Conservation (phyloP, 2,113 vertebrate species). For the Guaruba guarouba region DNA sequence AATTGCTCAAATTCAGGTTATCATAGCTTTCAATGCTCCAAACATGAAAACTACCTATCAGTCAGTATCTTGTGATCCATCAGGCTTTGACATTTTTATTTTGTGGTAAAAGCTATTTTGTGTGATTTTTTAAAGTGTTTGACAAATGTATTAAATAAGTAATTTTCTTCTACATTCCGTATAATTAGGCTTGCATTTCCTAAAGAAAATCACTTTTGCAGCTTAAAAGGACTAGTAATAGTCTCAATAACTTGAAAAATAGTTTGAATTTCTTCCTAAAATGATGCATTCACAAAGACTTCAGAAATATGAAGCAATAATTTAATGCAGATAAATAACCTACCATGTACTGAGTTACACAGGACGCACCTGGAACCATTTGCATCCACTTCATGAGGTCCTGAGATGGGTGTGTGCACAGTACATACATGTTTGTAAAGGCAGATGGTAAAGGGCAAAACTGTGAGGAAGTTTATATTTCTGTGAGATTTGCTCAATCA, state of each 20-base stretch:
- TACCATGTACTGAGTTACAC: not conserved
- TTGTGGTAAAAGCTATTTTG: not conserved
- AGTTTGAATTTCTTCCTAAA: not conserved
- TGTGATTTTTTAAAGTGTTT: not conserved
- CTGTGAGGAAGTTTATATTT: not conserved
- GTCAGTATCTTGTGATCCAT: not conserved
- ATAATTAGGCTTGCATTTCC: not conserved
- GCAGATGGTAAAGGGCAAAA: not conserved
- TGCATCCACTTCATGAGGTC: not conserved
- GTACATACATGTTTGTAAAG: not conserved
- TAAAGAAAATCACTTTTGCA: not conserved
- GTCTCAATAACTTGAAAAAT: not conserved
- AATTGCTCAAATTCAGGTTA: not conserved
- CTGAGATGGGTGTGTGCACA: rapidly evolving
- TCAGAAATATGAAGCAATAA: not conserved
- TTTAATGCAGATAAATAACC: not conserved
- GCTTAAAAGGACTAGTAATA: not conserved
- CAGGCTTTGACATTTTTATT: not conserved
- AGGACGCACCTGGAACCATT: not conserved
- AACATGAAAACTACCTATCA: not conserved
- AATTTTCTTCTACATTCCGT: not conserved
- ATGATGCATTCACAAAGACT: rapidly evolving
- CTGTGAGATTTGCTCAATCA: not conserved
- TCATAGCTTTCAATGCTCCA: not conserved
- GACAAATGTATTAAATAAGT: not conserved